A percentile compares a stretch with the other conserved stretches of the same genome.
phyloP scores from a whole-genome alignment of 2,888 invertebrate species.

The Choristoneura rosaceana region DNA sequence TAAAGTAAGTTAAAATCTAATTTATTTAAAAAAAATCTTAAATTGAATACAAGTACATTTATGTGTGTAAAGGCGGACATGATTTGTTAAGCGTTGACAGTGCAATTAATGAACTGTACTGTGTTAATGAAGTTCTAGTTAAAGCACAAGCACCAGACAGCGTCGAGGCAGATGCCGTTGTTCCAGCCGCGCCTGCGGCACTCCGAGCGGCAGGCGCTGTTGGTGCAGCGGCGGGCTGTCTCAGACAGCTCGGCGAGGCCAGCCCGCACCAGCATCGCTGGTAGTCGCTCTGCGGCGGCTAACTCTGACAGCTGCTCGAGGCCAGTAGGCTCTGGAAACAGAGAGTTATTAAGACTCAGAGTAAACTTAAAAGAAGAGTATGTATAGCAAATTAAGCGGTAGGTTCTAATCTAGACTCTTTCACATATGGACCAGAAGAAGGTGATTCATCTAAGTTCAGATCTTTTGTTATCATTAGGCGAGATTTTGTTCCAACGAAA shows the following conservation, averaged over 20 bases:
- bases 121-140: conserved; percentile 11
- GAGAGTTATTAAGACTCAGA: no score
- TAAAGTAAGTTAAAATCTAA: no score
- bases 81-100: not conserved
- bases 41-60: not conserved
- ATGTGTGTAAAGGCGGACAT: not conserved
- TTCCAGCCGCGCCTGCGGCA: conserved; percentile 35
- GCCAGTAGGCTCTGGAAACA: no score
- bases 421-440: no score
- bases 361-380: no score
- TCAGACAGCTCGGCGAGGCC: conserved; percentile 15
- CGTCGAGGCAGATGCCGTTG: conserved; percentile 29
- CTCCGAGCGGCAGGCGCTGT: conserved; percentile 14
- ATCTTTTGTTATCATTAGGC: no score
- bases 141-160: conserved; percentile 32
- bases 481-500: no score
- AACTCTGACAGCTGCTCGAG: not conserved
- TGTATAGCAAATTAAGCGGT: no score
- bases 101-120: not conserved
- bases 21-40: not conserved
- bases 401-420: no score
- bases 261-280: conserved; percentile 31
- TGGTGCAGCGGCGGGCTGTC: conserved; percentile 32
- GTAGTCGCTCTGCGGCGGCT: conserved; percentile 11
- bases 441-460: no score